Base-by-base conservation (phyloP, 1,140 invertebrate genomes). In the Vanessa atalanta region DNA sequence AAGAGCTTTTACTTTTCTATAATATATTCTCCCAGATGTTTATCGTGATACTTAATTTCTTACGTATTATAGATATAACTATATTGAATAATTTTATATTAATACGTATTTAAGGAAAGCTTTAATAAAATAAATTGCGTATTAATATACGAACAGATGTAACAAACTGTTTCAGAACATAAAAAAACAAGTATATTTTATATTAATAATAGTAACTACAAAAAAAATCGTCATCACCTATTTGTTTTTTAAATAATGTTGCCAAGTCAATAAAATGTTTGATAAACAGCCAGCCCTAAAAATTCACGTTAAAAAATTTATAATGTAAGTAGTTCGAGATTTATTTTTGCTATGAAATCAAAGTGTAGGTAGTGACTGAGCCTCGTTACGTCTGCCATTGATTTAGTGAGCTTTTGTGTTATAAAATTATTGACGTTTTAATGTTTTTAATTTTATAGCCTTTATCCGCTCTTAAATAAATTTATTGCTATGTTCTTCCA, bases 371-470 rank as follows among this genome's bases (percentile, higher is more conserved):
- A 51, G 48, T 37, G 13, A 53, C 9, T n/a, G 15, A 61, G 43
- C 20, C 16, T 57, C 8, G 37, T 65, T 47, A 57, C 70, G 70
- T 57, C 43, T 55, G 48, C 26, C 37, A 15, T 61, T 15, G 53
- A 69, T 57, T 57, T 47, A 37, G 26, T 53, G 47, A 55, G n/a
- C 5, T 47, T 43, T 43, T 26, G 50, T 31, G 16, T 57, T 72
- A 72, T 65, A 57, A 57, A 20, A 55, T 47, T 72, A 72, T 65
- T 65, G 63, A 72, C 48, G 63, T 47, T 72, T 72, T 72, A 63
- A 70, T 70, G 47, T 26, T 48, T 50, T 64, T 50, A 48, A 71
- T 51, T 71, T 72, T 72, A 72, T 72, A 15, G 43, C 20, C 64
- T 66, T 43, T 51, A 51, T 72, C 70, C 70, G 70, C 43, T 60